These are phyloP conservation scores for Natator depressus DNA, from an alignment of 2,113 vertebrate species.

Conservation along the genomic window DNA sequence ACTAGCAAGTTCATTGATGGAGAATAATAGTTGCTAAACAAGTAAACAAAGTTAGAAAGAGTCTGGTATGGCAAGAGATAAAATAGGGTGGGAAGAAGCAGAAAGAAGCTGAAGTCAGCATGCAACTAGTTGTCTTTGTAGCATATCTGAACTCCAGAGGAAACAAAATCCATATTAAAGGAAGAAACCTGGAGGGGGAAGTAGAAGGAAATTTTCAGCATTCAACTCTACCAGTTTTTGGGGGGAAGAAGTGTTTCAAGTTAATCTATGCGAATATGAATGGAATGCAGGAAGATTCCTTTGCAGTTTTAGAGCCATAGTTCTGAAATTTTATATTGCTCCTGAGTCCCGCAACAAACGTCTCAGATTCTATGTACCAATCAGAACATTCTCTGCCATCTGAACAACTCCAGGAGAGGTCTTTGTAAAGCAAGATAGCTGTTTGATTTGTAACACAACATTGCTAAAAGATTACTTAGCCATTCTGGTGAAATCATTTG, in stretches of 20 bases:
- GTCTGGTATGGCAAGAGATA: not conserved
- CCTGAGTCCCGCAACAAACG: not conserved
- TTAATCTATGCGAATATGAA: not conserved
- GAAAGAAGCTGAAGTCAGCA: not conserved
- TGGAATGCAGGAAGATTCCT: rapidly evolving
- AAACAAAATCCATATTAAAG: not conserved
- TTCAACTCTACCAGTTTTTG: not conserved
- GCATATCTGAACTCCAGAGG: not conserved
- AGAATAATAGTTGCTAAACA: not conserved
- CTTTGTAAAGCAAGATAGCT: not conserved
- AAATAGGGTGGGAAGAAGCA: not conserved
- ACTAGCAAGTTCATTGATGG: not conserved
- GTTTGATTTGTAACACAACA: not conserved
- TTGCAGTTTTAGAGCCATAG: rapidly evolving
- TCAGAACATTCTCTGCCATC: not conserved
- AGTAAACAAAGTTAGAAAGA: not conserved
- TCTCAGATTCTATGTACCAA: not conserved
- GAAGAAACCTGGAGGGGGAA: not conserved
- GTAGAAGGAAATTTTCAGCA: not conserved
- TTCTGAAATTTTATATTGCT: not conserved
- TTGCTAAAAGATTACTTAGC: not conserved
- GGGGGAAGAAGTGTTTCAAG: not conserved
- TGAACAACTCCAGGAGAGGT: rapidly evolving
- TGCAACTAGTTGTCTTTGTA: not conserved
- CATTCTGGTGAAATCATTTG: not conserved